These are phyloP conservation scores for Alligator sinensis DNA, from an alignment of 2,113 vertebrate genomes.

Conservation along the genomic window DNA sequence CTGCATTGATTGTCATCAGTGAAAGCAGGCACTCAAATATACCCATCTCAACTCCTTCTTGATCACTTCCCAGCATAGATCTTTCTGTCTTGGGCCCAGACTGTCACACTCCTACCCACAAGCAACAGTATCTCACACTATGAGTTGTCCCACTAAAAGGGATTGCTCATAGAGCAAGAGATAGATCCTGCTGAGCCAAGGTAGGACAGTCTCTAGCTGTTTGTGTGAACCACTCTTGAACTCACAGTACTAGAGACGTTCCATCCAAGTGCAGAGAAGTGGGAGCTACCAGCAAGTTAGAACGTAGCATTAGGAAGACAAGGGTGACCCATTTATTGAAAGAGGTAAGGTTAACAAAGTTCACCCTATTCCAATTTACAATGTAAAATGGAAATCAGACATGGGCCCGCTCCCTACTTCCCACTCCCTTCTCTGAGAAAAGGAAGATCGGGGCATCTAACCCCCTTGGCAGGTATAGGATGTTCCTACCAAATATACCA, in stretches of 20 bases:
- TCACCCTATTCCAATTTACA: not conserved
- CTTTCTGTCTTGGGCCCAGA: not conserved
- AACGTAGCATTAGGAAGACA: fast-evolving
- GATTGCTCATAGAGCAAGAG: not conserved
- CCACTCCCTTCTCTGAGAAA: fast-evolving
- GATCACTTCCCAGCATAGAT: not conserved
- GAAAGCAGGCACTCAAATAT: not conserved
- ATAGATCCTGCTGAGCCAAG: not conserved
- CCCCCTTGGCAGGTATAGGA: not conserved
- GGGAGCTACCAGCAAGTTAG: not conserved
- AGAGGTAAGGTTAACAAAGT: not conserved
- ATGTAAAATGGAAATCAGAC: not conserved
- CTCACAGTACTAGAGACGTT: not conserved
- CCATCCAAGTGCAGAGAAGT: not conserved
- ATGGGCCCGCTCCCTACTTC: not conserved
- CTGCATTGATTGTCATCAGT: not conserved
- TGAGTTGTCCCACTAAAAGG: not conserved
- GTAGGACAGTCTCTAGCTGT: not conserved
- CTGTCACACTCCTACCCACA: not conserved
- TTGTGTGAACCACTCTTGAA: not conserved
- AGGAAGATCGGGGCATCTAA: not conserved
- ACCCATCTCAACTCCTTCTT: not conserved
- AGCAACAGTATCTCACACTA: not conserved
- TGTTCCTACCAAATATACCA: not conserved
- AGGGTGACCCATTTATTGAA: not conserved